Percentiles rank a stretch among this genome's conserved stretches.
phyloP scores from a whole-genome alignment of 1,140 invertebrate genomes.

The silkworm (Bombyx mori) region DNA sequence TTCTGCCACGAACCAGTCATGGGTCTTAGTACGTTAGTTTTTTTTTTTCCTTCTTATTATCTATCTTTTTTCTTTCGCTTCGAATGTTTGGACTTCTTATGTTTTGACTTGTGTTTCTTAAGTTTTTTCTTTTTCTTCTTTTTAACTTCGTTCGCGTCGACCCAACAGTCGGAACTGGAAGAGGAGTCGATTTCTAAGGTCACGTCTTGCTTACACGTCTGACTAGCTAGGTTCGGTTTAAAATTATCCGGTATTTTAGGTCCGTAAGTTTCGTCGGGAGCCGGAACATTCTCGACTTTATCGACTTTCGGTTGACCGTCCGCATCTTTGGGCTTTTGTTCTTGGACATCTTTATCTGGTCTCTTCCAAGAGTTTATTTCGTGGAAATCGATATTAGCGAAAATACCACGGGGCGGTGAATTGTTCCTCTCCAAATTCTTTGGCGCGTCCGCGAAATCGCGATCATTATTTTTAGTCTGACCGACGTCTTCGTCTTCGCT shows the following conservation, averaged over 20 bases:
- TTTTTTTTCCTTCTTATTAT: constrained; percentile 18
- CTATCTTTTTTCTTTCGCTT: constrained; percentile 55
- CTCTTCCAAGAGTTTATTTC: constrained; percentile 68
- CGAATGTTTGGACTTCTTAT: constrained; percentile 53
- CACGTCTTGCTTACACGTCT: neutral
- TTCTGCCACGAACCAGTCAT: no score
- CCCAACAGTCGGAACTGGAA: constrained; percentile 56
- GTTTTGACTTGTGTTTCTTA: constrained; percentile 59
- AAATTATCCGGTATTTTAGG: constrained; percentile 71
- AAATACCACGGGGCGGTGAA: constrained; percentile 80
- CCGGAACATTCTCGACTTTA: constrained; percentile 7
- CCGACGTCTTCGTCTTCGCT: constrained; percentile 69
- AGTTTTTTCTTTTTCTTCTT: constrained; percentile 49
- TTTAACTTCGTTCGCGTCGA: constrained; percentile 48
- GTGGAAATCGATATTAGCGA: constrained; percentile 81
- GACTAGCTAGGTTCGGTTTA: constrained; percentile 28
- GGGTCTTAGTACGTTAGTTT: neutral
- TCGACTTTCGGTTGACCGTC: neutral
- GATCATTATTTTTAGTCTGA: constrained; percentile 18
- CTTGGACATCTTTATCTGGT: neutral
- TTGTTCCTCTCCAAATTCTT: constrained; percentile 72
- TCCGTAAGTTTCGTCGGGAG: constrained; percentile 62
- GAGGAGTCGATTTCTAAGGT: constrained; percentile 29
- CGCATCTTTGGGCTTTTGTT: constrained; percentile 14
- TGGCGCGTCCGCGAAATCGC: constrained; percentile 36